Percentiles rank a stretch among this genome's conserved stretches.
Conservation (phyloP, 2,888 invertebrate species). For the Agapostemon virescens region DNA sequence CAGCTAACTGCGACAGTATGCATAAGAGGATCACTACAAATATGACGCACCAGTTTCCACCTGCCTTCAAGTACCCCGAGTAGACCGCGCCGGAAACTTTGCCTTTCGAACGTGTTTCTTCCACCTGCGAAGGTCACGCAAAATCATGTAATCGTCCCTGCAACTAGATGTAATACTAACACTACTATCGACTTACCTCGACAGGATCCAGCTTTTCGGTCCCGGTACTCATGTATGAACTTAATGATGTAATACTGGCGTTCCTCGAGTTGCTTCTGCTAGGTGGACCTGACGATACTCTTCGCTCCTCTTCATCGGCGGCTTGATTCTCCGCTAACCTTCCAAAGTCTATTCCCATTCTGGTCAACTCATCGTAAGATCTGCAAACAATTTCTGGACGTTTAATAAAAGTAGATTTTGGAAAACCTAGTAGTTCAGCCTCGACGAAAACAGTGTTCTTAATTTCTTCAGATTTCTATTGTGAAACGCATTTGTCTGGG, state of each 20-base stretch:
- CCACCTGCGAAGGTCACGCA: slow-evolving; percentile 60
- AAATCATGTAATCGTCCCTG: neutral
- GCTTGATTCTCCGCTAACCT: slow-evolving; percentile 82
- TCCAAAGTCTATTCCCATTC: slow-evolving; percentile 89
- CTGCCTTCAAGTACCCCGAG: slow-evolving; percentile 86
- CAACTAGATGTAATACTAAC: too few species aligned
- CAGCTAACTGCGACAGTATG: slow-evolving; percentile 85
- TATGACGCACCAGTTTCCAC: slow-evolving; percentile 85
- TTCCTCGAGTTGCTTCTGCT: slow-evolving; percentile 75
- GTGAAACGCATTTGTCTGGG: neutral
- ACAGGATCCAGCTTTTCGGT: slow-evolving; percentile 68
- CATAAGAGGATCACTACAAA: slow-evolving; percentile 84
- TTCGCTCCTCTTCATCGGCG: slow-evolving; percentile 76
- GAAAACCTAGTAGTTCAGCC: too few species aligned
- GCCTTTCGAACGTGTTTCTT: slow-evolving; percentile 81
- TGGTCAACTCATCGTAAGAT: slow-evolving; percentile 87
- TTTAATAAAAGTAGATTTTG: too few species aligned
- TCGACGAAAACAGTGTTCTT: neutral
- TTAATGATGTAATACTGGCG: slow-evolving; percentile 75
- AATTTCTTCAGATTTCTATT: neutral
- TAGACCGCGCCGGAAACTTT: slow-evolving; percentile 85
- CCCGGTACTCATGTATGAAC: slow-evolving; percentile 73
- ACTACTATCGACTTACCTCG: slow-evolving; percentile 60
- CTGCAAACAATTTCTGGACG: too few species aligned
- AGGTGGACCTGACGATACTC: slow-evolving; percentile 65